Percentiles rank a stretch among this genome's conserved stretches.
phyloP scores from a whole-genome alignment of 2,888 invertebrate genomes.

The Lasioglossum morio region DNA sequence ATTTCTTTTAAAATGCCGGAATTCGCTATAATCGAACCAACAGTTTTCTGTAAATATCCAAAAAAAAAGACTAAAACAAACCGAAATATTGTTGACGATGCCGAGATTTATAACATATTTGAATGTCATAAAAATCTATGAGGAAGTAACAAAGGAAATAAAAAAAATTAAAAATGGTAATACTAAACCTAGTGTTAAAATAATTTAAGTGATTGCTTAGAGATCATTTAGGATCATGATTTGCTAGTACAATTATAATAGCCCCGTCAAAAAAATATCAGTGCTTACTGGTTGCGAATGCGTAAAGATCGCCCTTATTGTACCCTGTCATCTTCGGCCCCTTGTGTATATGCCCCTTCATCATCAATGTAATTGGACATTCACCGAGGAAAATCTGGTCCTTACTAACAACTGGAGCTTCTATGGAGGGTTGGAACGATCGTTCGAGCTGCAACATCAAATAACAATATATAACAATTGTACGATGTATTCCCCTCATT shows the following conservation, averaged over 20 bases:
- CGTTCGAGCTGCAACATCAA: neutral
- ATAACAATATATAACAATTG: neutral
- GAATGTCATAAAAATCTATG: too few relatives aligned
- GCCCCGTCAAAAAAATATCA: neutral
- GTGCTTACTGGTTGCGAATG: neutral
- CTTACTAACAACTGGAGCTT: neutral
- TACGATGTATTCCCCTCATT: neutral
- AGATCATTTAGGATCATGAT: neutral
- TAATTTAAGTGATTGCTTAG: neutral
- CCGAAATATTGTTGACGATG: too few relatives aligned
- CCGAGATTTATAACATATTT: too few relatives aligned
- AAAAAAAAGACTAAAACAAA: too few relatives aligned
- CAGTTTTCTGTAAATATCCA: too few relatives aligned
- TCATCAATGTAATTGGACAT: slow-evolving; percentile 83
- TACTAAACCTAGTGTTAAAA: too few relatives aligned
- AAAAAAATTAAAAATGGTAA: too few relatives aligned
- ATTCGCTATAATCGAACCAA: too few relatives aligned
- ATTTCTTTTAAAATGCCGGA: too few relatives aligned
- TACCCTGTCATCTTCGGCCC: slow-evolving; percentile 86
- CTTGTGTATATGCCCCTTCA: slow-evolving; percentile 84
- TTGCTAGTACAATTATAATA: neutral
- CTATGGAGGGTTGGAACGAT: slow-evolving; percentile 85
- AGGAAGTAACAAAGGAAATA: too few relatives aligned
- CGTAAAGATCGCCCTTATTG: slow-evolving; percentile 82
- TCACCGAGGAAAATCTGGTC: slow-evolving; percentile 83